phyloP scores from a whole-genome alignment of 2,888 invertebrate genomes.

The Aleiodes alternator region DNA sequence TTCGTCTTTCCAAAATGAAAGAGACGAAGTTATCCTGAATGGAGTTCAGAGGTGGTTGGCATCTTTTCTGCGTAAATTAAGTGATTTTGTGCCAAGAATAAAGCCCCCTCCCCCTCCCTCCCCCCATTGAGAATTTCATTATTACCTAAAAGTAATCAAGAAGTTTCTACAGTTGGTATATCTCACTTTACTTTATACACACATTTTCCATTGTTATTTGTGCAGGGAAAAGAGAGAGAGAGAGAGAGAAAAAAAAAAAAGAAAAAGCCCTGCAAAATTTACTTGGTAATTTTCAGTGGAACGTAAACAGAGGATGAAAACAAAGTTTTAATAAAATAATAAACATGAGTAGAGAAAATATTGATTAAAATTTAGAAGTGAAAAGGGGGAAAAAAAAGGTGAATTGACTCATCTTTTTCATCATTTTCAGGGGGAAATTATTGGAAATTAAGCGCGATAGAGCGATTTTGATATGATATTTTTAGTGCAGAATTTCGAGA shows the following conservation, averaged over 20 bases:
- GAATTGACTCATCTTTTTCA: too few species aligned
- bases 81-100: constrained; percentile 20
- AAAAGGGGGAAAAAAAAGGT: too few species aligned
- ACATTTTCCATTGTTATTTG: neutral
- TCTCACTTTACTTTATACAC: neutral
- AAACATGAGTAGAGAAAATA: too few species aligned
- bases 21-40: neutral
- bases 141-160: constrained; percentile 36
- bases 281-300: too few species aligned
- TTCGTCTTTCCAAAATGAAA: neutral
- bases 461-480: too few species aligned
- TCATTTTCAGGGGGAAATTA: too few species aligned
- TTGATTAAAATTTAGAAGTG: too few species aligned
- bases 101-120: neutral
- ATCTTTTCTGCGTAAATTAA: constrained; percentile 24
- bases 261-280: too few species aligned
- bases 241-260: neutral
- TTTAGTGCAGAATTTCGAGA: too few species aligned
- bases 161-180: constrained; percentile 27
- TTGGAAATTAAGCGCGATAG: too few species aligned
- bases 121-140: constrained; percentile 29
- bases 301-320: too few species aligned
- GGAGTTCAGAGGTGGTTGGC: neutral
- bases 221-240: neutral
- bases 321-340: too few species aligned